Conservation (phyloP, 2,888 invertebrate species). For the Macrosiphum euphorbiae region DNA sequence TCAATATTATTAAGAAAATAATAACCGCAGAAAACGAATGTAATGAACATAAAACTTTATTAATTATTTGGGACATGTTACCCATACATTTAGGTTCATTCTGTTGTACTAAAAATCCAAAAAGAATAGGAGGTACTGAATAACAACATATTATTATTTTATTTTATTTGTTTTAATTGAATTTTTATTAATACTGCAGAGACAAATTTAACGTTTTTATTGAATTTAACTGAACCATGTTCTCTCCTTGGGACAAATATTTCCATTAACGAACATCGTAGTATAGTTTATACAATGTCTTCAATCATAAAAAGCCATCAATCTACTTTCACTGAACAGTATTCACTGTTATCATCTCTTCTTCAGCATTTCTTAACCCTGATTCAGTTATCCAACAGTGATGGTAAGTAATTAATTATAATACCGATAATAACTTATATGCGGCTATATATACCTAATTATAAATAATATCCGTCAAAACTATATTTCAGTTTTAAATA, state of each 20-base stretch:
- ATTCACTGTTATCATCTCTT: slow-evolving; percentile 38
- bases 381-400: slow-evolving; percentile 18
- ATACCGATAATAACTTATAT: not conserved
- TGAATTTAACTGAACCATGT: slow-evolving; percentile 46
- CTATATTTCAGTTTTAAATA: slow-evolving; percentile 40
- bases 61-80: slow-evolving; percentile 54
- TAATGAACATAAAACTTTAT: slow-evolving; percentile 36
- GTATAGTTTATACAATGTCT: slow-evolving; percentile 55
- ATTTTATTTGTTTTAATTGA: slow-evolving; percentile 1
- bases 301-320: slow-evolving; percentile 55
- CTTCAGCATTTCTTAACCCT: slow-evolving; percentile 48
- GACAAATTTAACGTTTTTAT: slow-evolving; percentile 47
- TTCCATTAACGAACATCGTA: slow-evolving; percentile 52
- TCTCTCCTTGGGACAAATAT: not conserved
- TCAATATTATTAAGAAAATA: slow-evolving; percentile 47
- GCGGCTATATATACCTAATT: not conserved
- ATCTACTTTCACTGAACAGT: slow-evolving; percentile 39
- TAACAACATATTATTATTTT: slow-evolving; percentile 7
- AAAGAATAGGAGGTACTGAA: slow-evolving; percentile 40
- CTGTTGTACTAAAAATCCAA: slow-evolving; percentile 34
- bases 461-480: not conserved
- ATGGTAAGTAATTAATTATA: slow-evolving; percentile 34
- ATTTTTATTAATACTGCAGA: slow-evolving; percentile 20
- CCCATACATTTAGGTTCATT: slow-evolving; percentile 52
- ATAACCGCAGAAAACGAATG: slow-evolving; percentile 19